phyloP scores from a whole-genome alignment of 2,888 invertebrate species.

The Phalera bucephala region DNA sequence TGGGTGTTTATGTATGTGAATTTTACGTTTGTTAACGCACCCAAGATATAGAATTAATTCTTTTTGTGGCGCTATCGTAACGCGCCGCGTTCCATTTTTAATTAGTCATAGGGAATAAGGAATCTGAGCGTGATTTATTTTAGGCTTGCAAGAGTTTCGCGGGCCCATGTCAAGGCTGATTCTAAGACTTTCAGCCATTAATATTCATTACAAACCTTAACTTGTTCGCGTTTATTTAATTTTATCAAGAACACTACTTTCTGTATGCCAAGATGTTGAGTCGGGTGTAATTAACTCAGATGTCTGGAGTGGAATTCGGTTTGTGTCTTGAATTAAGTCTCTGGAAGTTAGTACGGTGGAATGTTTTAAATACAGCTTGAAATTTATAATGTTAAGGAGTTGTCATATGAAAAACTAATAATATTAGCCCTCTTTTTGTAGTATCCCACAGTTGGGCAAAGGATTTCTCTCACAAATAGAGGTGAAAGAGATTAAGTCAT shows the following conservation, averaged over 20 bases:
- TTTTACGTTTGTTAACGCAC: no score
- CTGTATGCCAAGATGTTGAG: conserved; percentile 11
- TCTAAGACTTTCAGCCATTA: conserved; percentile 67
- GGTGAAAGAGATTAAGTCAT: no score
- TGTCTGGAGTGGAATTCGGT: conserved; percentile 2
- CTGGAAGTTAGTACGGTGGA: conserved; percentile 4
- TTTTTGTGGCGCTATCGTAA: no score
- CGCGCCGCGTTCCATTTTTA: no score
- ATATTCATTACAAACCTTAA: conserved; percentile 71
- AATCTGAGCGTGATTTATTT: conserved; percentile 74
- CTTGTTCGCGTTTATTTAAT: conserved; percentile 67
- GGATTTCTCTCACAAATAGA: no score
- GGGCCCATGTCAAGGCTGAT: conserved; percentile 65
- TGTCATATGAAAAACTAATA: no score
- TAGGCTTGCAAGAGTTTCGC: conserved; percentile 50
- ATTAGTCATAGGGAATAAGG: no score
- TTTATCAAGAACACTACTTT: conserved; percentile 50
- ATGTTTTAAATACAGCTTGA: background rate
- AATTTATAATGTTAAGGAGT: no score
- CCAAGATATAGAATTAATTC: no score
- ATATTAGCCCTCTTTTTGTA: no score
- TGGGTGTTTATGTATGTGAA: no score
- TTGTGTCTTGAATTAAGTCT: conserved; percentile 12
- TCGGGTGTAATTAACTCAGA: conserved; percentile 17
- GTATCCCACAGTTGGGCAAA: no score